Evolutionary conservation across 2,797 vertebrate species (phyloP).

Genomic region (Pseudochirops corinnae): DNA sequence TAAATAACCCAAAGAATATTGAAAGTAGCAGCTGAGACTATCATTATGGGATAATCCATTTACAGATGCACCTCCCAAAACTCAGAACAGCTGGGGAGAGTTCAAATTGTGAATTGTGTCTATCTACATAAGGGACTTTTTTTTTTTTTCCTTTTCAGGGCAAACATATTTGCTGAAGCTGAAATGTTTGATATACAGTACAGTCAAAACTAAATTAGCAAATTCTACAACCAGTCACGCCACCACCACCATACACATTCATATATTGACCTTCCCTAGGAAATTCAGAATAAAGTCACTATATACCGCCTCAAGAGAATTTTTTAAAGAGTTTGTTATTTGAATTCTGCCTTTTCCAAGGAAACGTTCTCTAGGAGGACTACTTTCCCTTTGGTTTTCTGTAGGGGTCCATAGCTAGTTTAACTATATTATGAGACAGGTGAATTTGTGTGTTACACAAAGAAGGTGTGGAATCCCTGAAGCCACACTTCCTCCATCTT

Average conservation of each 20-base stretch:
- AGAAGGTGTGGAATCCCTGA: neutral
- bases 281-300: neutral
- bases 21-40: slow-evolving; percentile 18
- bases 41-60: neutral
- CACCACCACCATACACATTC: neutral
- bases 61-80: neutral
- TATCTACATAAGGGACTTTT: neutral
- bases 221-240: neutral
- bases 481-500: neutral
- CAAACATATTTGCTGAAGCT: neutral
- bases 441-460: neutral
- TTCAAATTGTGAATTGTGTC: neutral
- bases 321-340: neutral
- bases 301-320: neutral
- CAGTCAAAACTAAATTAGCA: neutral
- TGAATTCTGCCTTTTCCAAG: neutral
- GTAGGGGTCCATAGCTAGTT: neutral
- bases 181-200: neutral
- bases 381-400: slow-evolving; percentile 38
- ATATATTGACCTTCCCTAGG: neutral
- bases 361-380: slow-evolving; percentile 15
- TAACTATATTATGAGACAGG: neutral
- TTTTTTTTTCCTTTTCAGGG: neutral
- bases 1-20: neutral
- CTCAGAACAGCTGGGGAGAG: slow-evolving; percentile 35